These are phyloP conservation scores for Drosophila recens DNA, from an alignment of 2,888 invertebrate genomes.

Conservation along the genomic window DNA sequence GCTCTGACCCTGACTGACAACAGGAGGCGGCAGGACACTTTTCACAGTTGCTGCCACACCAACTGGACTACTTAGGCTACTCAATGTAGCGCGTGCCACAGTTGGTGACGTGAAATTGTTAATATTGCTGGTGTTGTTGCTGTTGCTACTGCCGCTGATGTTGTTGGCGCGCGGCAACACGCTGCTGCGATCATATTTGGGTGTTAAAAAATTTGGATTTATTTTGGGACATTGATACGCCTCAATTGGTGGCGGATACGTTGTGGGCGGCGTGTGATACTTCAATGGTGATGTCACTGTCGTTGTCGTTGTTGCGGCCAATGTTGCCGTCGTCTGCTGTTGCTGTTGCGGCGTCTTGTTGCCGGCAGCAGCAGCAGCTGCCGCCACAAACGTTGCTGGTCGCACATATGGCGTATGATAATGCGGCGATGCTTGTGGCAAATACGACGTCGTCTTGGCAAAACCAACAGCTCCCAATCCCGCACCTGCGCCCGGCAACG, in stretches of 20 bases:
- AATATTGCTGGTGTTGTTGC: constrained; percentile 7
- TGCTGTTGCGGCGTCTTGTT: constrained; percentile 63
- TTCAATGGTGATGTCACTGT: constrained; percentile 76
- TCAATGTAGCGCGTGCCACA: constrained; percentile 16
- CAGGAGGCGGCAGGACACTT: constrained; percentile 9
- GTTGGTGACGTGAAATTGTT: constrained; percentile 26
- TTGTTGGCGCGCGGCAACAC: constrained; percentile 76
- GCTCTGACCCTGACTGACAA: constrained; percentile 36
- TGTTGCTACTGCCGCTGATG: constrained; percentile 39
- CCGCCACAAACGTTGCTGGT: constrained; percentile 73
- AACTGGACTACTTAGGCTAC: constrained; percentile 31
- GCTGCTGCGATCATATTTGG: constrained; percentile 83
- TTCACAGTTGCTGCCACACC: neutral
- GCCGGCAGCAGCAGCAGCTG: constrained; percentile 49
- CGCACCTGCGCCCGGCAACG: constrained; percentile 63
- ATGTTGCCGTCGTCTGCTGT: constrained; percentile 48
- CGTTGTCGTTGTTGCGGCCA: constrained; percentile 54
- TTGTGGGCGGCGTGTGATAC: constrained; percentile 83
- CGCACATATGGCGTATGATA: constrained; percentile 79
- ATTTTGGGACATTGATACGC: constrained; percentile 85
- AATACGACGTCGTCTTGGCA: constrained; percentile 75
- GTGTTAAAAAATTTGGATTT: constrained; percentile 85
- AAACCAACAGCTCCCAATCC: constrained; percentile 51
- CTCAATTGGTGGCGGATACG: constrained; percentile 84
- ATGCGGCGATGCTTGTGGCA: constrained; percentile 82